Percentiles rank a stretch among this genome's conserved stretches.
phyloP scores from a whole-genome alignment of 2,888 invertebrate genomes.

The Phyllotreta cruciferae region DNA sequence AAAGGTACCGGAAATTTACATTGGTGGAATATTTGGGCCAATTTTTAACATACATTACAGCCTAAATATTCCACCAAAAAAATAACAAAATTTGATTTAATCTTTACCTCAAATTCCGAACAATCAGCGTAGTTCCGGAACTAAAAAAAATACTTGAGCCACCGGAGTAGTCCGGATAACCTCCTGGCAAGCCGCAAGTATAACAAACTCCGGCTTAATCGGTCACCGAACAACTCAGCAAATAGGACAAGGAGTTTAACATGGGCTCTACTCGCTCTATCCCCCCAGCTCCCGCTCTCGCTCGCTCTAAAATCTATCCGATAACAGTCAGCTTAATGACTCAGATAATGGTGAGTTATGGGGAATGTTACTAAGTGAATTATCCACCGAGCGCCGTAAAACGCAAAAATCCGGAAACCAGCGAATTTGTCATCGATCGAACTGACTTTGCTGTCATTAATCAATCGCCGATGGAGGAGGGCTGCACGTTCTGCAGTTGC shows the following conservation, averaged over 20 bases:
- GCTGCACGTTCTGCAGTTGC: constrained; percentile 21
- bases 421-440: not conserved
- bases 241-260: constrained; percentile 21
- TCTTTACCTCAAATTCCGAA: too few relatives aligned
- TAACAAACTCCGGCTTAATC: constrained; percentile 12
- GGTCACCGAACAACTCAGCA: constrained; percentile 16
- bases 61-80: too few relatives aligned
- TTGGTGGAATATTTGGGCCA: too few relatives aligned
- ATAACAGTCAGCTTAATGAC: constrained; percentile 24
- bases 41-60: too few relatives aligned
- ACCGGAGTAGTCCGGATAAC: too few relatives aligned
- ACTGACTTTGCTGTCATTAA: not conserved
- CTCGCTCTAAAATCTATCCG: constrained; percentile 19
- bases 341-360: constrained; percentile 21
- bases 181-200: too few relatives aligned
- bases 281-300: constrained; percentile 1
- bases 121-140: too few relatives aligned
- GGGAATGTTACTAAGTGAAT: constrained; percentile 15
- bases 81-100: too few relatives aligned
- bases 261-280: not conserved
- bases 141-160: too few relatives aligned
- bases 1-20: too few relatives aligned
- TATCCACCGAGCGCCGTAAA: not conserved
- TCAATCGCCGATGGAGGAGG: not conserved
- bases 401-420: not conserved